phyloP scores from a whole-genome alignment of 2,113 vertebrate species.

The Bombycilla garrulus region DNA sequence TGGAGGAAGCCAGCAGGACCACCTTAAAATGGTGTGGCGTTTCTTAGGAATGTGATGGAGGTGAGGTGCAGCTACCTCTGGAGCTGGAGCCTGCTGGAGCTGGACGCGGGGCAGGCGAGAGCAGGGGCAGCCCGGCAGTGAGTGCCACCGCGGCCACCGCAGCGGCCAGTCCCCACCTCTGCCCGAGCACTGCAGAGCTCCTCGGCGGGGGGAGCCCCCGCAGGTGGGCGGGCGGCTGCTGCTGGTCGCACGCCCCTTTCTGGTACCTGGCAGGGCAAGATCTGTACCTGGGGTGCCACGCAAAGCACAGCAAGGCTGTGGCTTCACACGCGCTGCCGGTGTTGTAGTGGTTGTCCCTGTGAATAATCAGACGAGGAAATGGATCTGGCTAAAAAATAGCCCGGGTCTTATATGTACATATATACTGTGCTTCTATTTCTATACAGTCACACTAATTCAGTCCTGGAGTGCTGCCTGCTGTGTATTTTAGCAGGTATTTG shows the following conservation, averaged over 20 bases:
- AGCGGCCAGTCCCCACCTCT: rapidly evolving
- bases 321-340: rapidly evolving
- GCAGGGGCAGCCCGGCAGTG: not conserved
- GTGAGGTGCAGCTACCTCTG: rapidly evolving
- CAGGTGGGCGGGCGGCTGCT: not conserved
- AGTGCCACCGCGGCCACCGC: not conserved
- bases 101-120: rapidly evolving
- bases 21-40: not conserved
- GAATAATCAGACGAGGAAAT: not conserved
- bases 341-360: not conserved
- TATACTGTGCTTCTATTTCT: rapidly evolving
- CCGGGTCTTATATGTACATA: rapidly evolving
- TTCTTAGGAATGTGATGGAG: not conserved
- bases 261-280: too few species aligned
- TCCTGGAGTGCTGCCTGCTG: not conserved
- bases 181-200: rapidly evolving
- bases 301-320: not conserved
- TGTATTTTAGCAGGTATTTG: not conserved
- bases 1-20: not conserved
- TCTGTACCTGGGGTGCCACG: rapidly evolving
- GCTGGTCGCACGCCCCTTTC: rapidly evolving
- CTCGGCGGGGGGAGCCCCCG: rapidly evolving
- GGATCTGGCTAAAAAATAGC: not conserved
- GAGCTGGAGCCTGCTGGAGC: not conserved
- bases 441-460: not conserved